Base-by-base conservation (phyloP, 1,140 invertebrate species). In the Delia radicum region DNA sequence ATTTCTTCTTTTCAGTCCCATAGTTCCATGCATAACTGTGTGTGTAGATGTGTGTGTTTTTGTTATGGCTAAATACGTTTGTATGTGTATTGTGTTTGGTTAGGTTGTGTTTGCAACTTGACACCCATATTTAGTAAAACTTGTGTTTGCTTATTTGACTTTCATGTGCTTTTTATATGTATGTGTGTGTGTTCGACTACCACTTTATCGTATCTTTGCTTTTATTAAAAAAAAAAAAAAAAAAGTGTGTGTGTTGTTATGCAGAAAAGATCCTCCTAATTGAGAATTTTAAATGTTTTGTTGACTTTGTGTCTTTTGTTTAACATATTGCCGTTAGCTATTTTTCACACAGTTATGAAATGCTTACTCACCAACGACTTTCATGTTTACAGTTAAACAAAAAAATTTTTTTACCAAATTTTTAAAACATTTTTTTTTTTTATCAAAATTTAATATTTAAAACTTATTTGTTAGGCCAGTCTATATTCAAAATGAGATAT, bases 221-320 rank as follows among this genome's bases (percentile, higher is more conserved):
- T 42, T 42, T 42, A 42, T 42, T 42, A 42, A 8, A 42, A 42
- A 42, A 3, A 42, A 42, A 12, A 42, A n/a, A n/a, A n/a, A n/a
- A n/a, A n/a, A 42, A 12, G 37, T 42, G 15, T 42, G 10, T 42
- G 8, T 55, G n/a, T 3, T 18, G n/a, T 55, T 55, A 55, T 21
- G n/a, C n/a, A 55, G 12, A 55, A 55, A 55, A 55, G n/a, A 55
- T 62, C n/a, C 37, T 13, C 46, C 65, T 75, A 75, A 75, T 75
- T 75, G 74, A 75, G 74, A 69, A 55, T 75, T 67, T 75, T 42
- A 75, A 75, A 75, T 27, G 74, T 67, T 75, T 69, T 75, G 63
- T 75, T 75, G 63, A 75, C 42, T 69, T 69, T 46, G 37, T 65
- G 63, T 21, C 74, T 75, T 75, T 69, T 75, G 62, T 67, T 75